Evolutionary conservation across 2,888 invertebrate species (phyloP).

Genomic region (Agrochola lychnidis): DNA sequence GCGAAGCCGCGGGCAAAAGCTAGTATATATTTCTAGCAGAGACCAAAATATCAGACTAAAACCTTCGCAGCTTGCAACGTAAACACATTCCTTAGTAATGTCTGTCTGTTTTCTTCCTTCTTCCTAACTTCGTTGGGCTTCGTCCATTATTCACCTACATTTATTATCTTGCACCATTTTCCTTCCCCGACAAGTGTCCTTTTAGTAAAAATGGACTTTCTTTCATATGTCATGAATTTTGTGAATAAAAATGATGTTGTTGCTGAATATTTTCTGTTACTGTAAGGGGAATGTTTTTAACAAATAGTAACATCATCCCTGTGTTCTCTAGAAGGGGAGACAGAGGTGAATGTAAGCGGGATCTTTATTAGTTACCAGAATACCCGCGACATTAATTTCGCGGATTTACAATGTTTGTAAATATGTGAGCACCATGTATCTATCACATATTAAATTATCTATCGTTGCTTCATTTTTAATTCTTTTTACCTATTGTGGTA

Average conservation of each 20-base stretch:
- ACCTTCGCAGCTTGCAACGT: not conserved
- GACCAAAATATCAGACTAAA: not conserved
- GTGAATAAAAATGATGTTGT: not conserved
- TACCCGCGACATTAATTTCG: no score
- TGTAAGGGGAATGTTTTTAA: not conserved
- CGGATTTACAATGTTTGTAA: no score
- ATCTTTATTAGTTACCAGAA: not conserved
- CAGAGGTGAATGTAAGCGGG: not conserved
- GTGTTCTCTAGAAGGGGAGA: not conserved
- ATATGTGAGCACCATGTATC: no score
- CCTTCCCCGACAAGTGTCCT: not conserved
- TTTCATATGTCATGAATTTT: no score
- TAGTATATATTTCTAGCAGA: no score
- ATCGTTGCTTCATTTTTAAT: no score
- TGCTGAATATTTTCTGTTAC: not conserved
- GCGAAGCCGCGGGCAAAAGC: no score
- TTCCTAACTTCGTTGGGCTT: not conserved
- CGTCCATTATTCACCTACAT: constrained; percentile 29
- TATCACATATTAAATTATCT: no score
- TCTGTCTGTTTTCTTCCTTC: not conserved
- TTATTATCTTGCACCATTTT: constrained; percentile 5
- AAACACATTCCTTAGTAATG: not conserved
- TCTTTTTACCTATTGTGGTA: no score
- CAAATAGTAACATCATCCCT: not conserved
- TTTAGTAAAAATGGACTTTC: constrained; percentile 4